Evolutionary conservation across 2,113 vertebrate species (phyloP).

Genomic region (Columba livia): DNA sequence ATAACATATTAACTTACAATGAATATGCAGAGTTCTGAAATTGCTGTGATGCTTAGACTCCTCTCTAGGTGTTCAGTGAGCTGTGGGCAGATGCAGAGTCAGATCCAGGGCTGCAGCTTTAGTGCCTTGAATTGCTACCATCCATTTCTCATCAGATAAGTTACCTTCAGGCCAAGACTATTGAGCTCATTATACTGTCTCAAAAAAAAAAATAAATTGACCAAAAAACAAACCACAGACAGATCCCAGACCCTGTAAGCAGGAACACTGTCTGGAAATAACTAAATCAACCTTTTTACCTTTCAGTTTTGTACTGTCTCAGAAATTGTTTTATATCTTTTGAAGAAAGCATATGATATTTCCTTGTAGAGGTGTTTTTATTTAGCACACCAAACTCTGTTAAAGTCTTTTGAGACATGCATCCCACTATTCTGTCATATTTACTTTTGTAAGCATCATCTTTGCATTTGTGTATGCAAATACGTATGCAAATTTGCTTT

Average conservation of each 20-base stretch:
- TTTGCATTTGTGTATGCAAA: neutral
- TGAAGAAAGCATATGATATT: neutral
- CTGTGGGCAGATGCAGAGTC: neutral
- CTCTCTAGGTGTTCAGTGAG: neutral
- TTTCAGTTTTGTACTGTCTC: neutral
- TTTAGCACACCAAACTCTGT: neutral
- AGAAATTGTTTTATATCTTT: neutral
- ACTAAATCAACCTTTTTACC: neutral
- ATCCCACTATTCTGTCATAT: neutral
- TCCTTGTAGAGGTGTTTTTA: neutral
- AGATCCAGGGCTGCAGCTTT: neutral
- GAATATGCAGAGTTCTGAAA: neutral
- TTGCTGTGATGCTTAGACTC: neutral
- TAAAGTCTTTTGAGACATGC: neutral
- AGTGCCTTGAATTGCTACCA: neutral
- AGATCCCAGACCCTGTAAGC: neutral
- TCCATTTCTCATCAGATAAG: neutral
- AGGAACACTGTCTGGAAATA: neutral
- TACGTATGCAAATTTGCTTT: neutral
- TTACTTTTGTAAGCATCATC: neutral
- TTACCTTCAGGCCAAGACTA: neutral
- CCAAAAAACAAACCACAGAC: neutral
- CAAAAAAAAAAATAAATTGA: neutral
- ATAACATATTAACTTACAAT: neutral
- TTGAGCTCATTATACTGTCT: neutral